Percentiles rank a stretch among this genome's conserved stretches.
Conservation (phyloP, 2,113 vertebrate species). For the Anas platyrhynchos region DNA sequence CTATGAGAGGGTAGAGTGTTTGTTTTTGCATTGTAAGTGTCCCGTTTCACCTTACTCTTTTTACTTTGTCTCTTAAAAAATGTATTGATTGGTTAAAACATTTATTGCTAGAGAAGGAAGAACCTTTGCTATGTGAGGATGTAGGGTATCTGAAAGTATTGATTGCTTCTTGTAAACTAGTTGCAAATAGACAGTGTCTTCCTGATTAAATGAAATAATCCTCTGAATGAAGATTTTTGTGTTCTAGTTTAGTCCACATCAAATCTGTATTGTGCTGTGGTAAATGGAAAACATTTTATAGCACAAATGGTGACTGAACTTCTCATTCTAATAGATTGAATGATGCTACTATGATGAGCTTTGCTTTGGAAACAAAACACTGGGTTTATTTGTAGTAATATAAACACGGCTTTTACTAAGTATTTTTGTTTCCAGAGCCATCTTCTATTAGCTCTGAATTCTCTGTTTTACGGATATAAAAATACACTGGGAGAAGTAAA, state of each 20-base stretch:
- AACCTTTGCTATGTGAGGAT: background rate
- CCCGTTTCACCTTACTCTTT: background rate
- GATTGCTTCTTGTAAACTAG: slow-evolving; percentile 14
- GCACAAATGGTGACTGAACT: slow-evolving; percentile 39
- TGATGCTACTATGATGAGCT: slow-evolving; percentile 35
- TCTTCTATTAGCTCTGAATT: background rate
- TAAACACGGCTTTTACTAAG: background rate
- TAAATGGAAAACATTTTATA: slow-evolving; percentile 42
- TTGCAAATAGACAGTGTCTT: background rate
- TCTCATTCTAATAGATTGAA: slow-evolving; percentile 28
- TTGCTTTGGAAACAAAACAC: slow-evolving; percentile 21
- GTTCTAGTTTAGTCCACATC: background rate
- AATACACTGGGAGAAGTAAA: background rate
- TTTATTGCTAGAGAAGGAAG: background rate
- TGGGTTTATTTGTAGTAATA: slow-evolving; percentile 14
- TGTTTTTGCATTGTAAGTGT: background rate
- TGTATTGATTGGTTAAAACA: background rate
- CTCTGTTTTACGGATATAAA: background rate
- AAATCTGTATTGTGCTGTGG: slow-evolving; percentile 29
- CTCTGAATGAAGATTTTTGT: background rate
- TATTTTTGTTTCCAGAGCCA: background rate
- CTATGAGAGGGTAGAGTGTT: background rate
- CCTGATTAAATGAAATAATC: background rate
- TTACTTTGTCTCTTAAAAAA: background rate
- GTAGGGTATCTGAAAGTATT: slow-evolving; percentile 6